phyloP scores from a whole-genome alignment of 2,888 invertebrate genomes.

The Dinocampus coccinellae region DNA sequence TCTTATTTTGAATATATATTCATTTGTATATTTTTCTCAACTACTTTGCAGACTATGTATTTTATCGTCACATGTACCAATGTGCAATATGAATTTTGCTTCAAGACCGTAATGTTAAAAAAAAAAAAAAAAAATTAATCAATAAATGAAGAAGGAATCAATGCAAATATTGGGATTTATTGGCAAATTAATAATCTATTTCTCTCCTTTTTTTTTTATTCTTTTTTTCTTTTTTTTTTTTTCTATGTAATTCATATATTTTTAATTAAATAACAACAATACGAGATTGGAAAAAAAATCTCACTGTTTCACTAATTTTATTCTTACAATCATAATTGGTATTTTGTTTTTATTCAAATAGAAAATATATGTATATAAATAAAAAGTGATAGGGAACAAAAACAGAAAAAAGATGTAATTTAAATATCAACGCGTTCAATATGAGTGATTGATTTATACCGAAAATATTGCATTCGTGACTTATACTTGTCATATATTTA shows the following conservation, averaged over 20 bases:
- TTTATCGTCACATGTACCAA: background rate
- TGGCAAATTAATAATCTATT: conserved; percentile 44
- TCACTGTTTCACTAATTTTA: conserved; percentile 35
- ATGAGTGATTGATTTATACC: no score
- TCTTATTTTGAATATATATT: background rate
- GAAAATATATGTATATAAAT: background rate
- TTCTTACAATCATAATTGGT: conserved; percentile 21
- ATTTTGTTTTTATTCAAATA: background rate
- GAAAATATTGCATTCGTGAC: no score
- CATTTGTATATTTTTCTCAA: background rate
- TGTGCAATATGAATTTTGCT: background rate
- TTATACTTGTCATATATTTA: no score
- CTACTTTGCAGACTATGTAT: background rate
- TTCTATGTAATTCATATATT: conserved; percentile 47
- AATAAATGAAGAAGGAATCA: no score
- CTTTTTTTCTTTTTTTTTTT: conserved; percentile 17
- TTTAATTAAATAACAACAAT: conserved; percentile 48
- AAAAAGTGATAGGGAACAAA: no score
- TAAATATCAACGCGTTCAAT: no score
- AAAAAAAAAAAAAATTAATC: background rate
- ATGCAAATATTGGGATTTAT: no score
- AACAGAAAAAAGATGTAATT: no score
- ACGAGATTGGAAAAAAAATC: conserved; percentile 43
- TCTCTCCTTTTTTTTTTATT: background rate
- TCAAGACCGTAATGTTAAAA: no score